phyloP scores from a whole-genome alignment of 2,797 vertebrate species.

The Euphonia xanthogaster region DNA sequence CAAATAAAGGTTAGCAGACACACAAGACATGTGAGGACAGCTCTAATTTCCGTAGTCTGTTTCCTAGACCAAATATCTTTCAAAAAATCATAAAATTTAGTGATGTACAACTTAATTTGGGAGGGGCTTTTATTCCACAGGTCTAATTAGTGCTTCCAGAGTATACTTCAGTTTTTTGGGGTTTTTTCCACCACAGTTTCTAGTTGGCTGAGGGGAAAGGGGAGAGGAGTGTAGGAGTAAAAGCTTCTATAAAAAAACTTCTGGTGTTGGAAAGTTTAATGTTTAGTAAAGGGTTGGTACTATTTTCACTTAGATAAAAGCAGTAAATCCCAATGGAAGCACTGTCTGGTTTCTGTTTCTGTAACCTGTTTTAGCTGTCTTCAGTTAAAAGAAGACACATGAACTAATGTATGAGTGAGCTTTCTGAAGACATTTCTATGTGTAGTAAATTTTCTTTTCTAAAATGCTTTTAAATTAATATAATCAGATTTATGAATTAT shows the following conservation, averaged over 20 bases:
- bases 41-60: neutral
- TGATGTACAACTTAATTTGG: neutral
- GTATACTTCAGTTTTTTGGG: rapidly evolving
- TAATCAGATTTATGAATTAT: neutral
- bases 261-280: neutral
- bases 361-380: neutral
- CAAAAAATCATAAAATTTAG: neutral
- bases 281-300: neutral
- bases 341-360: neutral
- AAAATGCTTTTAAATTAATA: neutral
- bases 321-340: neutral
- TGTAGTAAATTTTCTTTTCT: neutral
- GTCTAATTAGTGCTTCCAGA: neutral
- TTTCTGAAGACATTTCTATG: neutral
- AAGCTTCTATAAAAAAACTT: neutral
- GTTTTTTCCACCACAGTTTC: neutral
- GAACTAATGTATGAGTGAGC: neutral
- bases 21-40: neutral
- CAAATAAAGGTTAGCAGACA: constrained; percentile 86
- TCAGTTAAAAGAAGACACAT: neutral
- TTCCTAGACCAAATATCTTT: neutral
- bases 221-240: neutral
- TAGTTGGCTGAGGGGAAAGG: neutral
- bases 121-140: neutral
- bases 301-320: neutral